Conservation (phyloP, 2,888 invertebrate genomes). For the Caenorhabditis zanzibari region DNA sequence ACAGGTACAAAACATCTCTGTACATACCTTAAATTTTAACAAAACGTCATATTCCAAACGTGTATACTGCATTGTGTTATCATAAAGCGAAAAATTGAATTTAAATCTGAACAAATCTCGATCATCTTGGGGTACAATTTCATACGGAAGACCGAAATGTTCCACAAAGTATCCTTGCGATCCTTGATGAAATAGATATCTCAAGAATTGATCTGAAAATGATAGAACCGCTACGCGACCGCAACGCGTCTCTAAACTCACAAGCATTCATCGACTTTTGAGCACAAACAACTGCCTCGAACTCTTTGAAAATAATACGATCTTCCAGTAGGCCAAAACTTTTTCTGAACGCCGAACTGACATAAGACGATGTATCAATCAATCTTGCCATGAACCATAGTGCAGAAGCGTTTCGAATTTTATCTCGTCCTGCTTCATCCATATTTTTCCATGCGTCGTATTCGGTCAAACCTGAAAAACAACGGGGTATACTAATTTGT, state of each 20-base stretch:
- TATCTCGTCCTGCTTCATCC: no score
- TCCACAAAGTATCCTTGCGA: background rate
- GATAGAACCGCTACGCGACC: background rate
- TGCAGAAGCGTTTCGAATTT: no score
- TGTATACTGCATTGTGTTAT: background rate
- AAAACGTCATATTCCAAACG: background rate
- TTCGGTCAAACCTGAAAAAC: no score
- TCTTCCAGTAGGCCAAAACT: background rate
- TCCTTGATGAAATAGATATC: background rate
- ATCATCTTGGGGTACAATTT: background rate
- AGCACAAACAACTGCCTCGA: background rate
- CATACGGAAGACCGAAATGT: no score
- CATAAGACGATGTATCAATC: no score
- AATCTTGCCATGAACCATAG: no score
- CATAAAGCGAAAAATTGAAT: background rate
- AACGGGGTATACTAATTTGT: no score
- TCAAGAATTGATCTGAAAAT: constrained; percentile 5
- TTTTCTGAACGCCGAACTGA: background rate
- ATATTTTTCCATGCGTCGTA: no score
- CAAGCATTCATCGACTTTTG: background rate
- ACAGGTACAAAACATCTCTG: background rate
- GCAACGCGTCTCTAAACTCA: background rate
- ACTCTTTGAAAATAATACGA: background rate
- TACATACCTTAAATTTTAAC: background rate
- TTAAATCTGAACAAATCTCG: background rate